These are phyloP conservation scores for Drosophila guanche DNA, from an alignment of 1,140 invertebrate genomes.

Conservation along the genomic window DNA sequence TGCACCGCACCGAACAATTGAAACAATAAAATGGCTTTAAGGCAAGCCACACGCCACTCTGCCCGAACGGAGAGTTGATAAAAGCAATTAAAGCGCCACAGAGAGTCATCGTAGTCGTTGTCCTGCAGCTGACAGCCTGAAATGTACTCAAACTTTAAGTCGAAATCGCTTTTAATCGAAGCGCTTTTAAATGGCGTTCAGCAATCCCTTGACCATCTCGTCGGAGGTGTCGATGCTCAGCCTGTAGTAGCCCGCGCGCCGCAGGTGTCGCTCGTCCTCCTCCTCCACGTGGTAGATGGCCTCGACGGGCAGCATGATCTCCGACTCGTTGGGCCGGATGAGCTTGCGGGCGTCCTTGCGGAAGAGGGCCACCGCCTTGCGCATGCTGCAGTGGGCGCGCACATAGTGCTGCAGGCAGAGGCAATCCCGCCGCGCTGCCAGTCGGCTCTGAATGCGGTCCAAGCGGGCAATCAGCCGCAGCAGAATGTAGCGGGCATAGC, in stretches of 20 bases:
- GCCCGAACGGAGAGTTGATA: slow-evolving; percentile 31
- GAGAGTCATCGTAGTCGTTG: neutral
- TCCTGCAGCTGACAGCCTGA: slow-evolving; percentile 1
- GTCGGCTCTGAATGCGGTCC: slow-evolving; percentile 66
- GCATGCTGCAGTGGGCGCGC: slow-evolving; percentile 66
- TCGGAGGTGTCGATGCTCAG: slow-evolving; percentile 68
- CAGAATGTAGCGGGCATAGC: slow-evolving; percentile 70
- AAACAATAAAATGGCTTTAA: slow-evolving; percentile 78
- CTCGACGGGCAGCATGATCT: slow-evolving; percentile 74
- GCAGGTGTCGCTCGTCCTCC: slow-evolving; percentile 63
- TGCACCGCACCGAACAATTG: slow-evolving; percentile 66
- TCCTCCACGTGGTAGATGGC: slow-evolving; percentile 73
- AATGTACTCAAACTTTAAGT: slow-evolving; percentile 36
- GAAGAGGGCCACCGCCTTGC: slow-evolving; percentile 70
- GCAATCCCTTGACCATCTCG: slow-evolving; percentile 64
- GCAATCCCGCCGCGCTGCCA: slow-evolving; percentile 47
- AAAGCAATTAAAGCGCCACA: slow-evolving; percentile 54
- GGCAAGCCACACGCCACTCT: slow-evolving; percentile 27
- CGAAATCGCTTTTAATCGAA: slow-evolving; percentile 1
- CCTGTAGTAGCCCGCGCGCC: slow-evolving; percentile 64
- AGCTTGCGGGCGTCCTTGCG: slow-evolving; percentile 77
- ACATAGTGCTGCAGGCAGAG: slow-evolving; percentile 58
- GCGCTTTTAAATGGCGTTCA: slow-evolving; percentile 48
- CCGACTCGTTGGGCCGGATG: slow-evolving; percentile 71
- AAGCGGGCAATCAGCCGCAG: slow-evolving; percentile 71